phyloP scores from a whole-genome alignment of 2,888 invertebrate genomes.

The Chaetoderma sp. region DNA sequence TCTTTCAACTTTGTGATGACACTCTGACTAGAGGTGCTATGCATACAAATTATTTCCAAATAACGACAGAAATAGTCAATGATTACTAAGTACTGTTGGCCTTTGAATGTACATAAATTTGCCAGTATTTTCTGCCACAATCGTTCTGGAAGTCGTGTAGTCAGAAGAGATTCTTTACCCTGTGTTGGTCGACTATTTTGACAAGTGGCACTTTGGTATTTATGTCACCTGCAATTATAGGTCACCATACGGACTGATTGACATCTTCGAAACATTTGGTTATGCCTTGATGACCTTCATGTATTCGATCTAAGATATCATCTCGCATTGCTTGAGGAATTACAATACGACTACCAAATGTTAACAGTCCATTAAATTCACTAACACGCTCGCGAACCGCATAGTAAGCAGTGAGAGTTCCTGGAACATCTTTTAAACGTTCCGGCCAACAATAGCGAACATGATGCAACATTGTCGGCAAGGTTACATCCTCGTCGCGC shows the following conservation, averaged over 20 bases:
- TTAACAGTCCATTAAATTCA: no score
- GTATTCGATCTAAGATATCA: constrained; percentile 16
- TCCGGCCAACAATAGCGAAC: neutral
- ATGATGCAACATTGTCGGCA: neutral
- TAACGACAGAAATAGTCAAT: constrained; percentile 26
- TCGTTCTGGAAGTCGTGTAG: constrained; percentile 11
- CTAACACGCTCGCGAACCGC: neutral
- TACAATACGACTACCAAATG: no score
- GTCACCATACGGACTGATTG: constrained; percentile 17
- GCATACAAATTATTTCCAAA: constrained; percentile 14
- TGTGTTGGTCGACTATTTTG: neutral
- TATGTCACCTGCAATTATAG: constrained; percentile 5
- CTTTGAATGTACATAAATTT: constrained; percentile 11
- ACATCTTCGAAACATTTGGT: constrained; percentile 31
- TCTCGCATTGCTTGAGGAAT: no score
- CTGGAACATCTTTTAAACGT: neutral
- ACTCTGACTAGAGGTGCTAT: neutral
- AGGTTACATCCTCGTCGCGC: no score
- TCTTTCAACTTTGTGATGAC: constrained; percentile 18
- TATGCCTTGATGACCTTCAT: constrained; percentile 28
- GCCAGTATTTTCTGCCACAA: constrained; percentile 18
- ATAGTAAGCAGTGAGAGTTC: neutral
- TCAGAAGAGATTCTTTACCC: constrained; percentile 18
- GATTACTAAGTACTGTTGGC: constrained; percentile 5
- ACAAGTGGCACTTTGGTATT: constrained; percentile 5